Evolutionary conservation across 2,797 vertebrate genomes (phyloP), one percentile per base, ranked within the genome.

Genomic region (Argyrosomus regius): DNA sequence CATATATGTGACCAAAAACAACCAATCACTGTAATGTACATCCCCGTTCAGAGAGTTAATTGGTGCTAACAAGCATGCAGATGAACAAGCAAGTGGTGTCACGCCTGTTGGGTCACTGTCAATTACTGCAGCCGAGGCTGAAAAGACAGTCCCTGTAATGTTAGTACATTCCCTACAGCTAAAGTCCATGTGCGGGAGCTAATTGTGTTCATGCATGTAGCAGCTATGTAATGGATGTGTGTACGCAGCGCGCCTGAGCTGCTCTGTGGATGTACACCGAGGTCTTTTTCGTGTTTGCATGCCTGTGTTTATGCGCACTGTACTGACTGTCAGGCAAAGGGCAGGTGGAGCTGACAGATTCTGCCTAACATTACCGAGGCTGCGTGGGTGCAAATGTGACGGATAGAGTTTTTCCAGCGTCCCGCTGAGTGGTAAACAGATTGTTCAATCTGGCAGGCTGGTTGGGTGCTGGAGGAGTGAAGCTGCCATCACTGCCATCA

Each of bases 361-460:
- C 77, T 77, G 74, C 76, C 84, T 74, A 49, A 64, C 14, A 74
- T 77, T 49, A 70, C 64, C 5, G 72, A 81, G 80, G 58, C 69
- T 73, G 84, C 16, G 87, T 88, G 91, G 89, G 87, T 56, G 77
- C 63, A 75, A 87, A 81, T 80, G 79, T 80, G 84, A 91, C 77
- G 75, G 77, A 84, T 56, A 41, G 74, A 64, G 62, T 79, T 82
- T 78, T 71, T 72, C 64, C 68, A 39, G 73, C 78, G 28, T 22
- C 83, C 84, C 14, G 74, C 87, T 72, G 84, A 86, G 88, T 1
- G 82, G 63, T 77, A 88, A 93, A 94, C 90, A 92, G 88, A 88
- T 78, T 89, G 88, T 81, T 86, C 77, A 57, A 73, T 61, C 82
- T 82, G 83, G 78, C 73, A 54, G 66, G 50, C 52, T 59, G 78